Conservation (phyloP, 2,888 invertebrate species). For the Ormyrus labotus region DNA sequence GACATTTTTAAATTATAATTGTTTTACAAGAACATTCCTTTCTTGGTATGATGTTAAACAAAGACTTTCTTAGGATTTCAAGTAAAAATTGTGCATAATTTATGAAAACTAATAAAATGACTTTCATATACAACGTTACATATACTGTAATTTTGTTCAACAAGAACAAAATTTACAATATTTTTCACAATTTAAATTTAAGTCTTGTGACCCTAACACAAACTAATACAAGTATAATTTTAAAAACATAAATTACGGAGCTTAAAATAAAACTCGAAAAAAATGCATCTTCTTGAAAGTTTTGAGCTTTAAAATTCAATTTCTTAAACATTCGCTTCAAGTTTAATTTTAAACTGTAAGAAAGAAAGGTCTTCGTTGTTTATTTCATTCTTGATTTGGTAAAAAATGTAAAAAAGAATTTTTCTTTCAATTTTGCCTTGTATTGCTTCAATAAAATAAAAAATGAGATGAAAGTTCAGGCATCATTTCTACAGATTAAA, state of each 20-base stretch:
- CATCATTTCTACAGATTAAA: constrained; percentile 5
- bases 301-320: constrained; percentile 38
- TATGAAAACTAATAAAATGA: too few relatives aligned
- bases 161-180: neutral
- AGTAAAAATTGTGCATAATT: too few relatives aligned
- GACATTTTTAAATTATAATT: too few relatives aligned
- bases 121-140: neutral
- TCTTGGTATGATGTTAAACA: too few relatives aligned
- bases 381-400: constrained; percentile 26
- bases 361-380: constrained; percentile 13
- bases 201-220: neutral
- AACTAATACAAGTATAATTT: constrained; percentile 15
- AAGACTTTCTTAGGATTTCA: too few relatives aligned
- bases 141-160: neutral
- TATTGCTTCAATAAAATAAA: neutral
- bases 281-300: constrained; percentile 31
- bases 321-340: constrained; percentile 14
- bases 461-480: constrained; percentile 21
- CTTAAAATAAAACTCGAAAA: constrained; percentile 6
- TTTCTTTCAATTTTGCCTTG: constrained; percentile 21
- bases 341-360: constrained; percentile 3
- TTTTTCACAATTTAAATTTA: neutral
- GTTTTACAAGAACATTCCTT: too few relatives aligned
- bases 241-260: constrained; percentile 9
- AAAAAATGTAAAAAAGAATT: constrained; percentile 14